Base-by-base conservation (phyloP, 1,140 invertebrate species). In the Meloidogyne exigua region DNA sequence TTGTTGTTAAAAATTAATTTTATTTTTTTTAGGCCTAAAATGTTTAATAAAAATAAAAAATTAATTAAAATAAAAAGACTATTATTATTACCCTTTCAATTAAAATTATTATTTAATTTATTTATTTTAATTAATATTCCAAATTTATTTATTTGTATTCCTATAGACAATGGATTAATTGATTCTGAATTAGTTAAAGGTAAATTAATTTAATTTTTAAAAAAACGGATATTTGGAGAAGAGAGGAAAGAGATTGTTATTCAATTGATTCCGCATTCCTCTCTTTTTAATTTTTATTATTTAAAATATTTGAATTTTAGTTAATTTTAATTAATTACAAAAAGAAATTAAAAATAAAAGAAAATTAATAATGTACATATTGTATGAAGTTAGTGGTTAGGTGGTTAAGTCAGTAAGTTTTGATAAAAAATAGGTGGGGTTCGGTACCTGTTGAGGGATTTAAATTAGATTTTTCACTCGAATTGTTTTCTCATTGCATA, bases 181-280 rank as follows among this genome's bases (percentile, higher is more conserved):
- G 85, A 87, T 71, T 87, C 85, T 1, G 84, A 86, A 78, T 69
- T 86, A 28, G 57, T 83, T 64, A 83, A 83, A 85, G 82, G 82
- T 82, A 68, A 62, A 25, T 66, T n/a, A 15, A 63, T 62, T 63
- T 25, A 25, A 18, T 11, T 42, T 63, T 25, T 5, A 25, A 73
- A 64, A 73, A 32, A 73, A 26, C 23, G 28, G 3, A 32, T 64
- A 21, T 25, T 32, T 72, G 18, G 15, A 62, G 11, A 18, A 57
- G 66, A 83, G 49, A n/a, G 85, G 84, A 86, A 83, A 49, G 13
- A 49, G 18, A n/a, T 57, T 57, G 10, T 57, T 57, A n/a, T 57
- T n/a, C n/a, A 9, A n/a, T n/a, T n/a, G 18, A n/a, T 57, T 57
- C 49, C 49, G 49, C 49, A 57, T 57, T 57, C 49, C 49, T n/a